A percentile compares a stretch with the other conserved stretches of the same genome.
These are phyloP conservation scores for Trissolcus brochymenae DNA, from an alignment of 2,888 invertebrate genomes.

Conservation along the genomic window DNA sequence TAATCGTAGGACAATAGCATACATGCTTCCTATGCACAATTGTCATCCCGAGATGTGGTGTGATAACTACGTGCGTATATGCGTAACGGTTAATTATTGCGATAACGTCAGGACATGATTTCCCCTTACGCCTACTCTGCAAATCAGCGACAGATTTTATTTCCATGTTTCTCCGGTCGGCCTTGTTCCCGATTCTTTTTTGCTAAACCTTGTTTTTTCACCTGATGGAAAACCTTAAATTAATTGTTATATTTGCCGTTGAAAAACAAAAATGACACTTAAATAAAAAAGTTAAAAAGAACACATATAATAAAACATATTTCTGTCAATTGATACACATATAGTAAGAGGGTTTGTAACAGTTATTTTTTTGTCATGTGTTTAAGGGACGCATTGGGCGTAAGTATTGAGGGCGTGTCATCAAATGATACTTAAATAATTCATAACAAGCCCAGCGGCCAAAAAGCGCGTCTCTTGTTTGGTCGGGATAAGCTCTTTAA, in stretches of 20 bases:
- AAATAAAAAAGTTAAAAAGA: neutral
- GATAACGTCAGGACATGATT: constrained; percentile 42
- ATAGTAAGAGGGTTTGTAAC: constrained; percentile 6
- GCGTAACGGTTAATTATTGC: constrained; percentile 51
- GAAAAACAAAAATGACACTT: too few species aligned
- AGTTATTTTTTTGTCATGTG: constrained; percentile 22
- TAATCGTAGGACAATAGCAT: constrained; percentile 24
- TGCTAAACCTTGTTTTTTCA: too few species aligned
- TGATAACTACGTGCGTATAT: constrained; percentile 35
- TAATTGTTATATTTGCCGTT: too few species aligned
- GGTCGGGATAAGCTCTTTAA: constrained; percentile 60
- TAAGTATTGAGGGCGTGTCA: constrained; percentile 61
- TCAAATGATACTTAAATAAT: constrained; percentile 64
- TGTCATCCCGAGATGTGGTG: constrained; percentile 39
- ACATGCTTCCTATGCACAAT: constrained; percentile 37
- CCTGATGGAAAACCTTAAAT: too few species aligned
- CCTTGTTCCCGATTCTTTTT: constrained; percentile 45
- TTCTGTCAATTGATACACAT: too few species aligned
- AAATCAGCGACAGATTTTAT: constrained; percentile 53
- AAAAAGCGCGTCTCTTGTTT: constrained; percentile 59
- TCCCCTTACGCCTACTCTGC: constrained; percentile 39
- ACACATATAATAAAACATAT: too few species aligned
- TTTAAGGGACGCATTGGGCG: constrained; percentile 53
- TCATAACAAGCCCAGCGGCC: constrained; percentile 58
- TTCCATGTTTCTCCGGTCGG: constrained; percentile 51